Evolutionary conservation across 2,797 vertebrate species (phyloP).

Genomic region (Lacerta bilineata): DNA sequence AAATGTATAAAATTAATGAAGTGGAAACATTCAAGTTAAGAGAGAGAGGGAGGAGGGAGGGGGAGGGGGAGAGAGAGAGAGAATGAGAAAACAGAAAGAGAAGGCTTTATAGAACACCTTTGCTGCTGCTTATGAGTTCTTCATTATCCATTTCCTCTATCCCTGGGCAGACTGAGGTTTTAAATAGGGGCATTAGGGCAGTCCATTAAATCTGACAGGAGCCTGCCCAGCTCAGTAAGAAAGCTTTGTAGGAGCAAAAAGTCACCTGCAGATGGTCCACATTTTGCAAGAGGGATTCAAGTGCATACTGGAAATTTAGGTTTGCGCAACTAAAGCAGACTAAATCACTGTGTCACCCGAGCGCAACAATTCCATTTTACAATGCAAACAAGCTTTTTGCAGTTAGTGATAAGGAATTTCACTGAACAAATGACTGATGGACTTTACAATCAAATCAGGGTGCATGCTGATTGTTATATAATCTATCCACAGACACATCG

Average conservation of each 20-base stretch:
- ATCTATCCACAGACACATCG: too few species aligned
- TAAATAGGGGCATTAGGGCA: neutral
- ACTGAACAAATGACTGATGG: too few species aligned
- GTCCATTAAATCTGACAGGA: neutral
- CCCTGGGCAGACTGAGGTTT: neutral
- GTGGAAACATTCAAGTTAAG: slow-evolving; percentile 9
- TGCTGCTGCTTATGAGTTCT: neutral
- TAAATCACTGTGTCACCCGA: too few species aligned
- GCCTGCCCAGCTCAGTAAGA: neutral
- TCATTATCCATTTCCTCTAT: neutral
- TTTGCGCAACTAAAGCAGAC: too few species aligned
- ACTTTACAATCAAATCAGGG: too few species aligned
- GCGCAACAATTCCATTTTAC: too few species aligned
- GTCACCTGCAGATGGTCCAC: too few species aligned
- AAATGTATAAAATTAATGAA: slow-evolving; percentile 37
- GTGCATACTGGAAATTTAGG: neutral
- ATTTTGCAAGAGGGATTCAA: too few species aligned
- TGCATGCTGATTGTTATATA: too few species aligned
- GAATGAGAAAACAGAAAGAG: slow-evolving; percentile 26
- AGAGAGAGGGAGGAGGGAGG: neutral
- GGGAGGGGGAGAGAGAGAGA: neutral
- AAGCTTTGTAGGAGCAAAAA: too few species aligned
- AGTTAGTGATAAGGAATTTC: too few species aligned
- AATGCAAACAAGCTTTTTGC: too few species aligned
- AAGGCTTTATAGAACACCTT: neutral